Percentiles rank a stretch among this genome's conserved stretches.
Conservation (phyloP, 1,140 invertebrate species). For the Macrobrachium nipponense region DNA sequence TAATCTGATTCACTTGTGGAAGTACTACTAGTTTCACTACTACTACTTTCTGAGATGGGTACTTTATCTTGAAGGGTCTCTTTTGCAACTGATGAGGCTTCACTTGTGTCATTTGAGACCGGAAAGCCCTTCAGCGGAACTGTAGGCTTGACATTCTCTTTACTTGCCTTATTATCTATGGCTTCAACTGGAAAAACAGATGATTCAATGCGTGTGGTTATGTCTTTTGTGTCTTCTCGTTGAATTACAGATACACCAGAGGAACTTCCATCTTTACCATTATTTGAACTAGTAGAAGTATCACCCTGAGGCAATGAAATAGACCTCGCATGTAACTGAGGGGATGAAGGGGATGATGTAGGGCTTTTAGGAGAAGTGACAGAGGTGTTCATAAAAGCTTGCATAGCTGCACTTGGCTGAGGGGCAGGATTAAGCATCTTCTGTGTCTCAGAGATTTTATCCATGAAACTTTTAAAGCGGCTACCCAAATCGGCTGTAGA, state of each 20-base stretch:
- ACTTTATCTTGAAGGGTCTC: conserved; percentile 19
- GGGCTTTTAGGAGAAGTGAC: conserved; percentile 25
- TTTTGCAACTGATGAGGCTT: conserved; percentile 25
- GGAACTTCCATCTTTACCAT: background rate
- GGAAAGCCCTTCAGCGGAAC: conserved; percentile 39
- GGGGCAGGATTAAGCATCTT: conserved; percentile 85
- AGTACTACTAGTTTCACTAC: conserved; percentile 32
- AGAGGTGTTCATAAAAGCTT: conserved; percentile 72
- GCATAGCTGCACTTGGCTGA: conserved; percentile 80
- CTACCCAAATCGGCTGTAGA: conserved; percentile 86
- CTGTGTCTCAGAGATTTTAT: conserved; percentile 88
- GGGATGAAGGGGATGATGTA: conserved; percentile 47
- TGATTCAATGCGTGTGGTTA: conserved; percentile 44
- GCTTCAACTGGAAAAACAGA: conserved; percentile 50
- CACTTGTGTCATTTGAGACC: background rate
- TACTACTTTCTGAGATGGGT: conserved; percentile 40
- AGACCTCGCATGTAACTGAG: conserved; percentile 33
- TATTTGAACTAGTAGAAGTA: conserved; percentile 15
- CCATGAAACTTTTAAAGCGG: conserved; percentile 83
- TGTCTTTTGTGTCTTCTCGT: conserved; percentile 17
- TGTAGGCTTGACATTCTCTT: background rate
- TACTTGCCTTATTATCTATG: background rate
- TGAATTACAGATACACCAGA: background rate
- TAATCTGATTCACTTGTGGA: conserved; percentile 39
- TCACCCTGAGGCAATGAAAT: conserved; percentile 48